Evolutionary conservation across 2,113 vertebrate genomes (phyloP), one percentile per base, ranked within the genome.

Genomic region (Poecilia latipinna): DNA sequence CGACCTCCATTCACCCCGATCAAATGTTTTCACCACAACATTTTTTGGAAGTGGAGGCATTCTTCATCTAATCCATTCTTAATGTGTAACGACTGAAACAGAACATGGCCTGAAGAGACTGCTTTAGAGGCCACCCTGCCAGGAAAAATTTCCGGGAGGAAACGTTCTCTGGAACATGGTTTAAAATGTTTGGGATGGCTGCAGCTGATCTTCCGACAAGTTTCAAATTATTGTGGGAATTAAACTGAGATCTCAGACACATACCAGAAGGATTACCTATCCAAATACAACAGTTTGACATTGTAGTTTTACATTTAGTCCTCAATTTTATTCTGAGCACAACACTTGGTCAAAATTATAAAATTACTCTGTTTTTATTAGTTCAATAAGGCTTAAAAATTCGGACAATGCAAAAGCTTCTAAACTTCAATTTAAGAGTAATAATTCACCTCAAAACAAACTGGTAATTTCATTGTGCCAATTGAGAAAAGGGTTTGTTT

Each of bases 41-140:
- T 60, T 37, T 88, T 91, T 79, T 85, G 72, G 82, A 89, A 83
- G 77, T 71, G 54, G 63, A 68, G 62, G 72, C 70, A 77, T 89
- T 90, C 77, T 88, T 87, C 61, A 33, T 81, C 72, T 83, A 85
- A 90, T 88, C 89, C 66, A 29, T 69, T 15, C 74, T 82, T 90
- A 87, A 90, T 87, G 72, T 84, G 78, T 66, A 87, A 88, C 81
- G 79, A 82, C 84, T 87, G 86, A 85, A 79, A 79, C 83, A 77
- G 79, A 85, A 86, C 85, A 80, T 75, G 31, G 72, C 72, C 75
- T 74, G 60, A 86, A 90, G 85, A 15, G 69, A 24, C 51, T 2
- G 77, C 78, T 82, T 66, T 29, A 75, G 77, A 83, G 68, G 69
- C 68, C 3, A 42, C 69, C 8, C 24, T 71, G 79, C 86, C 86